Conservation (phyloP, 1,140 invertebrate genomes). For the Agrypnia vestita region DNA sequence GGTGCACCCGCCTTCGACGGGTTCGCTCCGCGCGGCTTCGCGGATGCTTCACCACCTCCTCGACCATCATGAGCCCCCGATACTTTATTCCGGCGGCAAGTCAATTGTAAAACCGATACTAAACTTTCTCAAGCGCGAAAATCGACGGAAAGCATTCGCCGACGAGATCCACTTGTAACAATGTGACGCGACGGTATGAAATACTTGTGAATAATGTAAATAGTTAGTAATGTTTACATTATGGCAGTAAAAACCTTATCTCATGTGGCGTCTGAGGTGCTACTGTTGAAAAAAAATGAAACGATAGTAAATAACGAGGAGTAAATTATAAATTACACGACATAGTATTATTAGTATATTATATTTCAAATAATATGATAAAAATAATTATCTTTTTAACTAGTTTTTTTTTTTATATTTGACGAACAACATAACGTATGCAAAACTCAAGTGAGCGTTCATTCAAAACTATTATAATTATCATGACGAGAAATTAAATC, state of each 20-base stretch:
- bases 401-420: too few species aligned
- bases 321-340: conserved; percentile 1
- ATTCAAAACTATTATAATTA: too few species aligned
- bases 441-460: too few species aligned
- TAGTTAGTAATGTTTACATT: conserved; percentile 15
- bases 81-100: background rate
- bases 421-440: too few species aligned
- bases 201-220: conserved; percentile 4
- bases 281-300: background rate
- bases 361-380: background rate
- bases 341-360: background rate
- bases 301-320: conserved; percentile 6
- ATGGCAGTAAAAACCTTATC: conserved; percentile 10
- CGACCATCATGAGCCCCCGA: conserved; percentile 28
- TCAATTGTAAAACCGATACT: background rate
- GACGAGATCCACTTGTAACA: background rate
- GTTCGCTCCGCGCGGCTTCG: conserved; percentile 43
- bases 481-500: too few species aligned
- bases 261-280: conserved; percentile 29
- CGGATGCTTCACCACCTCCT: conserved; percentile 31
- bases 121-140: background rate
- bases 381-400: background rate
- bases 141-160: background rate
- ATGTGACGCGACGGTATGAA: conserved; percentile 9
- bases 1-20: conserved; percentile 25